Percentiles rank a stretch among this genome's conserved stretches.
Conservation (phyloP, 2,888 invertebrate genomes). For the Xanthorhoe designata region DNA sequence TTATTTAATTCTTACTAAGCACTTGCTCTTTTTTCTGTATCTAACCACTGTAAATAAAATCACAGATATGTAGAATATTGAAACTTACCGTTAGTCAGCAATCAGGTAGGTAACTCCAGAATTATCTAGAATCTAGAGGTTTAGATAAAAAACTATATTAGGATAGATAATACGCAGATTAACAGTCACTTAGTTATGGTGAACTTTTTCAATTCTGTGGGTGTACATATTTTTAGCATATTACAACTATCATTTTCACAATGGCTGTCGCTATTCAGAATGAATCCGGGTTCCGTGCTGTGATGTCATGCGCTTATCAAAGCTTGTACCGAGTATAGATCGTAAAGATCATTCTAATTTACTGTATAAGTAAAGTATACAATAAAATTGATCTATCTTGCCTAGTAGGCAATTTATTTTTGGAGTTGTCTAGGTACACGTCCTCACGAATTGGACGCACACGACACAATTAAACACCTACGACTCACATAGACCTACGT, state of each 20-base stretch:
- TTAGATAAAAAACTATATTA: not conserved
- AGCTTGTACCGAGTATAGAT: conserved; percentile 15
- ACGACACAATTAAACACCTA: too few species aligned
- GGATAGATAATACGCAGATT: not conserved
- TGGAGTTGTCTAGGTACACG: too few species aligned
- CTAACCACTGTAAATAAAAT: too few species aligned
- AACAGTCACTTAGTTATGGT: not conserved
- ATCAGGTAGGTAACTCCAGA: not conserved
- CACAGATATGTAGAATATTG: too few species aligned
- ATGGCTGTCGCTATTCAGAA: conserved; percentile 29
- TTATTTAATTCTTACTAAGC: too few species aligned
- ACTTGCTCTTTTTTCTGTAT: too few species aligned
- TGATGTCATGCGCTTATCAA: conserved; percentile 29
- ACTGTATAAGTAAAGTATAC: not conserved
- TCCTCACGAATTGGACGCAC: too few species aligned
- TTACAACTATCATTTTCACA: conserved; percentile 30
- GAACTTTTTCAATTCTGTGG: conserved; percentile 30
- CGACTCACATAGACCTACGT: too few species aligned
- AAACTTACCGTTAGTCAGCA: not conserved
- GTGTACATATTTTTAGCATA: conserved; percentile 41
- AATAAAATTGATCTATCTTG: too few species aligned
- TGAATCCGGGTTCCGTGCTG: conserved; percentile 33
- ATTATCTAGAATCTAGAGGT: not conserved
- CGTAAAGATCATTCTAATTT: not conserved
- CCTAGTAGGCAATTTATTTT: too few species aligned